Conservation (phyloP, 2,888 invertebrate species). For the Euclidia mi region DNA sequence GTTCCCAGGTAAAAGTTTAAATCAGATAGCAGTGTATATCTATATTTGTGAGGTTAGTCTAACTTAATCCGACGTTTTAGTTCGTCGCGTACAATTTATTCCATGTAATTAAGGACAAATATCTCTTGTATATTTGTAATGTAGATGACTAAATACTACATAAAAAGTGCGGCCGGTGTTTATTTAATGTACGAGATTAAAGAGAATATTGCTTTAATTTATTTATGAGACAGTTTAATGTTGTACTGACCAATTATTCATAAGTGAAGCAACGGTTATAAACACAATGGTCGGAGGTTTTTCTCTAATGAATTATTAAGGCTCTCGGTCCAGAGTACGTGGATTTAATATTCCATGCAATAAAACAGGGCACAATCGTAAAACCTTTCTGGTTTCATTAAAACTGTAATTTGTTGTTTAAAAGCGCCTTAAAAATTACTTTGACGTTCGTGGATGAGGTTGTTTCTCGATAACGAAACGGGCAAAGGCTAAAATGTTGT, state of each 20-base stretch:
- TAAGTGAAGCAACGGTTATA: conserved; percentile 42
- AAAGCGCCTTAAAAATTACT: conserved; percentile 27
- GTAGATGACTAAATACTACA: too few relatives aligned
- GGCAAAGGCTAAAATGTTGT: too few relatives aligned
- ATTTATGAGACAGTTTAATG: conserved; percentile 33
- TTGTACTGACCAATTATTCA: conserved; percentile 45
- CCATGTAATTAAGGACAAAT: too few relatives aligned
- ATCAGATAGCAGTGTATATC: conserved; percentile 21
- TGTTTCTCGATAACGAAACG: background rate
- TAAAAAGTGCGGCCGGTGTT: too few relatives aligned
- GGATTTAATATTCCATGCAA: conserved; percentile 58
- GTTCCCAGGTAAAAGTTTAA: conserved; percentile 24
- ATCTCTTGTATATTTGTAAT: too few relatives aligned
- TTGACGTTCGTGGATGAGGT: conserved; percentile 15
- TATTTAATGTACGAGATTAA: background rate
- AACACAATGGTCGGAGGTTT: conserved; percentile 53
- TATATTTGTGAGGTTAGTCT: too few relatives aligned
- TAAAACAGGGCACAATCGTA: conserved; percentile 51
- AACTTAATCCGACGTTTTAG: too few relatives aligned
- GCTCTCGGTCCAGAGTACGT: conserved; percentile 35
- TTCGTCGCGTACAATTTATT: too few relatives aligned
- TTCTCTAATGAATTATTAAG: conserved; percentile 61
- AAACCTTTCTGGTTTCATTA: conserved; percentile 56
- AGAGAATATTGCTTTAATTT: conserved; percentile 10
- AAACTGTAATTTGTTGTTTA: conserved; percentile 50